Evolutionary conservation across 2,797 vertebrate genomes (phyloP).

Genomic region (Fratercula arctica): DNA sequence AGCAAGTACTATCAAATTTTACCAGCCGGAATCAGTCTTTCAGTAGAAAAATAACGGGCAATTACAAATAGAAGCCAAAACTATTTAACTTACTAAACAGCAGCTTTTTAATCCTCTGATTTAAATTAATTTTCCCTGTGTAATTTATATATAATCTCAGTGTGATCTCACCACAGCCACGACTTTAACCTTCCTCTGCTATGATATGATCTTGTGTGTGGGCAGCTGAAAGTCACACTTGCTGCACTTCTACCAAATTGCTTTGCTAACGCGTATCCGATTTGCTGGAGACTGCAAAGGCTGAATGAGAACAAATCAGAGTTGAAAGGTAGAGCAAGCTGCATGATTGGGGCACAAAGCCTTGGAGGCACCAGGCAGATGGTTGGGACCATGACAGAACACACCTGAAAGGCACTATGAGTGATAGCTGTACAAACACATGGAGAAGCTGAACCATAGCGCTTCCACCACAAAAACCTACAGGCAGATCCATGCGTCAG

Average conservation of each 20-base stretch:
- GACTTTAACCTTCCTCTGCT: background rate
- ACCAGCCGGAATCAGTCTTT: background rate
- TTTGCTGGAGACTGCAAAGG: background rate
- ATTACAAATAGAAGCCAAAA: background rate
- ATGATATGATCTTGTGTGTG: background rate
- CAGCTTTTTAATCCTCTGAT: background rate
- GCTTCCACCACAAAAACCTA: background rate
- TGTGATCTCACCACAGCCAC: background rate
- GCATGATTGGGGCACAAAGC: background rate
- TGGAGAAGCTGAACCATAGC: background rate
- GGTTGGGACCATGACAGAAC: background rate
- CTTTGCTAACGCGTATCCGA: background rate
- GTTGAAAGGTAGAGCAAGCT: background rate
- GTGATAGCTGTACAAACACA: background rate
- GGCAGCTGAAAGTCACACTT: constrained; percentile 13
- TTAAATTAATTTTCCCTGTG: background rate
- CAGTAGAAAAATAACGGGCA: background rate
- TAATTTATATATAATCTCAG: background rate
- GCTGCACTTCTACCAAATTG: background rate
- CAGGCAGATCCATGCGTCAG: background rate
- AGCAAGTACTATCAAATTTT: background rate
- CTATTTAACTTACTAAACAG: background rate
- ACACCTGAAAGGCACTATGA: background rate
- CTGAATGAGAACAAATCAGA: background rate
- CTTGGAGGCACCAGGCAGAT: background rate